Conservation (phyloP, 2,797 vertebrate genomes). For the Lacerta bilineata region DNA sequence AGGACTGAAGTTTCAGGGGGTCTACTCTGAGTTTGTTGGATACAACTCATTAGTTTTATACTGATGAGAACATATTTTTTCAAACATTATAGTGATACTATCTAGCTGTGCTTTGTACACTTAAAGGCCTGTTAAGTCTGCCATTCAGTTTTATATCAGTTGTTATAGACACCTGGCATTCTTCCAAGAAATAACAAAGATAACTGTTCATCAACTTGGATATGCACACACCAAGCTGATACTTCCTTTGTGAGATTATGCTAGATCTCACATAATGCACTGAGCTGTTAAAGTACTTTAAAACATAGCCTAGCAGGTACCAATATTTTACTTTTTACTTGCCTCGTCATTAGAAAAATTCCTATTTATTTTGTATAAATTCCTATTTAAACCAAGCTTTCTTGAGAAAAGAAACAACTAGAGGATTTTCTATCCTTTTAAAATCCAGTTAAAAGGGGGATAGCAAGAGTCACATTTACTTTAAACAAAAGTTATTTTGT, state of each 20-base stretch:
- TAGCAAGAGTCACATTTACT: constrained; percentile 70
- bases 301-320: constrained; percentile 15
- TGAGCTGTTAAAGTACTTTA: constrained; percentile 31
- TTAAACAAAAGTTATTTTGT: constrained; percentile 78
- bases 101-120: neutral
- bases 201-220: constrained; percentile 47
- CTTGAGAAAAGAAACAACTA: constrained; percentile 33
- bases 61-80: neutral
- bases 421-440: constrained; percentile 60
- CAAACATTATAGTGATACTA: constrained; percentile 19
- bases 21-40: neutral
- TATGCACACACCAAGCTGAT: constrained; percentile 46
- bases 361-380: constrained; percentile 31
- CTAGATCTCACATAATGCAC: constrained; percentile 39
- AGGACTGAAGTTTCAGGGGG: neutral
- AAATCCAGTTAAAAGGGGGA: constrained; percentile 54
- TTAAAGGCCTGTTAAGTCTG: constrained; percentile 34
- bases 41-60: neutral
- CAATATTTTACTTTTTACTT: constrained; percentile 25
- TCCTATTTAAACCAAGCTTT: constrained; percentile 48
- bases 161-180: constrained; percentile 47
- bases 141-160: constrained; percentile 24
- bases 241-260: constrained; percentile 55
- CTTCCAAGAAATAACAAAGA: constrained; percentile 42
- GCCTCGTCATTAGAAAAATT: constrained; percentile 21